phyloP scores from a whole-genome alignment of 1,140 invertebrate genomes.

The Calosoma granatense region DNA sequence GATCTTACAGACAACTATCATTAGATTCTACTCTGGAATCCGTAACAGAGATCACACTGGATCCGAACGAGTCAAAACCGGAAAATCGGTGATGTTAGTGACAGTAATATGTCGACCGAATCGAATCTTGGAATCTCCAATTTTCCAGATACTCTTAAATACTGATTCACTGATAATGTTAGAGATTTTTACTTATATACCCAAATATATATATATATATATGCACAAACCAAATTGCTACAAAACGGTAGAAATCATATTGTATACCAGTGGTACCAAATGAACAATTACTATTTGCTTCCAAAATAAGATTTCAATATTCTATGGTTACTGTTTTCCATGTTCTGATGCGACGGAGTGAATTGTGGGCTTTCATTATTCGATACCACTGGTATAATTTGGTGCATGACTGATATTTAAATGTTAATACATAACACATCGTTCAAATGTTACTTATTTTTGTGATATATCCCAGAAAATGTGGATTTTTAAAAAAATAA shows the following conservation, averaged over 20 bases:
- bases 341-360: too few relatives aligned
- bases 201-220: too few relatives aligned
- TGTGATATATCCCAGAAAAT: background rate
- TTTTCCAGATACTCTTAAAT: too few relatives aligned
- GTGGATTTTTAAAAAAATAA: too few relatives aligned
- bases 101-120: too few relatives aligned
- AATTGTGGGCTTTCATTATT: background rate
- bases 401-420: constrained; percentile 1
- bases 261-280: too few relatives aligned
- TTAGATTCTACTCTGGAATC: constrained; percentile 8
- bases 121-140: too few relatives aligned
- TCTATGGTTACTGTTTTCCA: too few relatives aligned
- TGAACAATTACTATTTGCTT: too few relatives aligned
- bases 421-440: constrained; percentile 1
- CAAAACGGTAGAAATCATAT: background rate
- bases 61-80: background rate
- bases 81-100: constrained; percentile 10
- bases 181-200: background rate
- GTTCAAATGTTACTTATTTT: background rate
- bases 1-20: constrained; percentile 6
- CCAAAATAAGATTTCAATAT: too few relatives aligned
- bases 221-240: background rate
- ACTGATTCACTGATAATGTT: background rate
- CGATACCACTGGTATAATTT: too few relatives aligned
- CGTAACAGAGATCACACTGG: constrained; percentile 2